These are phyloP conservation scores for Meloidogyne exigua DNA, from an alignment of 1,140 invertebrate species.

Conservation along the genomic window DNA sequence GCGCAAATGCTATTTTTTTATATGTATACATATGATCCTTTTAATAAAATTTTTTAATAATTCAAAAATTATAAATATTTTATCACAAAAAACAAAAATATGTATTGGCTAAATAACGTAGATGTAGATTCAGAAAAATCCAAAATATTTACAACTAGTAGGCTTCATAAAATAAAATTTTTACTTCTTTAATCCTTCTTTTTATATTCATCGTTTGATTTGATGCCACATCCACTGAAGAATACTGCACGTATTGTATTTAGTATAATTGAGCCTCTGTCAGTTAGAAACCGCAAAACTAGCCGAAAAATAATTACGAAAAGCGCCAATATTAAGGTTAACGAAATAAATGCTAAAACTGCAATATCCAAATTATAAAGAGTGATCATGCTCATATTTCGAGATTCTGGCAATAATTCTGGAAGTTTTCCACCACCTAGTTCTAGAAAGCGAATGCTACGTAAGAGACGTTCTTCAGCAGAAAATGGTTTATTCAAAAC, in stretches of 20 bases:
- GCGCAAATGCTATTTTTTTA: no score
- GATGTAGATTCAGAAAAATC: no score
- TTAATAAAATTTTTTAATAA: no score
- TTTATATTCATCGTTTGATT: background rate
- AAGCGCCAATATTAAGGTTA: background rate
- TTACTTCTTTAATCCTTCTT: background rate
- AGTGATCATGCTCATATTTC: conserved; percentile 20
- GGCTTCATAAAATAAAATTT: background rate
- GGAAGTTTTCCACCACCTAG: conserved; percentile 34
- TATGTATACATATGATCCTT: no score
- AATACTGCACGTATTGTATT: background rate
- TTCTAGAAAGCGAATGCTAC: conserved; percentile 38
- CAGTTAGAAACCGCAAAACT: background rate
- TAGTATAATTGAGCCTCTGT: no score
- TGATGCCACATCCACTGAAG: background rate
- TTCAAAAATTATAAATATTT: no score
- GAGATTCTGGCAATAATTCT: conserved; percentile 32
- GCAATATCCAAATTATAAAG: conserved; percentile 31
- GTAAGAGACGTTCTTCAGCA: conserved; percentile 33
- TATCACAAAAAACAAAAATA: no score
- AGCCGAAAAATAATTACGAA: background rate
- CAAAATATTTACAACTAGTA: no score
- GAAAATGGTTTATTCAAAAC: conserved; percentile 29
- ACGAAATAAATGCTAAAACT: background rate
- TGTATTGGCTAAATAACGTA: no score